These are phyloP conservation scores for Prunella strophiata DNA, from an alignment of 2,797 vertebrate genomes.

Conservation along the genomic window DNA sequence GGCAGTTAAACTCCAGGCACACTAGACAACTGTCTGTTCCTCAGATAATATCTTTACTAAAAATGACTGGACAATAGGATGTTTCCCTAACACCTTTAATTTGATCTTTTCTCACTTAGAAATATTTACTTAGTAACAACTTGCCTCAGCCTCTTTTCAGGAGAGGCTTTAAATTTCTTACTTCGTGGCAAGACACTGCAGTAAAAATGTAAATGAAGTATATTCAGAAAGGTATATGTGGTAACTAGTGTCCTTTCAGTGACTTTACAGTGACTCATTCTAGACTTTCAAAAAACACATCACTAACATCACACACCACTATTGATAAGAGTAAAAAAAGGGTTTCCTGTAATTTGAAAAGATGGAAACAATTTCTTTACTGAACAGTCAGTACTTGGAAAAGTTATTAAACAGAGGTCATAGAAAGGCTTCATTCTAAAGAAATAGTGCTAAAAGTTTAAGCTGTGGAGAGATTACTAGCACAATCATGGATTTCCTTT, in stretches of 20 bases:
- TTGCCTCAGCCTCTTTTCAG: constrained; percentile 6
- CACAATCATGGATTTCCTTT: constrained; percentile 68
- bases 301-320: constrained; percentile 70
- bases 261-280: constrained; percentile 82
- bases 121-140: constrained; percentile 18
- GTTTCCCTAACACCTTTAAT: not conserved
- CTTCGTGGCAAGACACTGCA: constrained; percentile 34
- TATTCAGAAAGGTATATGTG: constrained; percentile 78
- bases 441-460: constrained; percentile 43
- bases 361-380: constrained; percentile 72
- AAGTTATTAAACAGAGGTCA: constrained; percentile 65
- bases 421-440: constrained; percentile 56
- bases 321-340: constrained; percentile 72
- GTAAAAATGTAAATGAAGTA: constrained; percentile 65
- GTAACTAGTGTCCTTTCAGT: constrained; percentile 79
- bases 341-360: constrained; percentile 82
- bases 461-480: constrained; percentile 28
- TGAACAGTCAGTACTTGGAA: constrained; percentile 61
- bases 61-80: not conserved
- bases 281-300: constrained; percentile 77
- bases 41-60: not conserved
- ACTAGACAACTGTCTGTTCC: not conserved
- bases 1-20: not conserved
- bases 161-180: constrained; percentile 35
- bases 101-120: constrained; percentile 48